Base-by-base conservation (phyloP, 2,888 invertebrate genomes). In the Oxycera nigricornis region DNA sequence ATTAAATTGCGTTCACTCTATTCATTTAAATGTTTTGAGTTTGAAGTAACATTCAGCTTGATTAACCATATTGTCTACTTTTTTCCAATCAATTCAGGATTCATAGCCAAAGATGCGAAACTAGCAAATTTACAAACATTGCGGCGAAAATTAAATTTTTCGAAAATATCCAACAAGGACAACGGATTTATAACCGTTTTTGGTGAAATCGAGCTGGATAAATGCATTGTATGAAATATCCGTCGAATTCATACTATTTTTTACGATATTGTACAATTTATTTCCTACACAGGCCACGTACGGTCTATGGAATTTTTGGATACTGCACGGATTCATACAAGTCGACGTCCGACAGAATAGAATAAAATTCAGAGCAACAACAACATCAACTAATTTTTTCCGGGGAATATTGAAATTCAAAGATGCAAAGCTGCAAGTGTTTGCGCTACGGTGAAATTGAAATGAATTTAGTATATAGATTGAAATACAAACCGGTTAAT, bases 241-340 rank as follows among this genome's bases (percentile, higher is more conserved):
- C 6, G 9, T 14, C 22, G 2, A 62, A 31, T 31, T 2, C 11
- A 17, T 9, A 35, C 24, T 20, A 65, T 39, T 39, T 9, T 0
- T 39, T 24, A 55, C 6, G 6, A 22, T 6, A 22, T 55, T 50
- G n/a, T 9, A 2, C 55, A 55, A 2, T 11, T 22, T 22, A 9
- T 22, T 22, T 1, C 0, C 11, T 7, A 22, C 11, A 14, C 24
- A 65, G 65, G 65, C 24, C 9, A 65, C 65, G 11, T 65, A 68
- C 28, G 68, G 52, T 4, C 52, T 39, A 2, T 68, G 68, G 68
- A 65, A 41, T 30, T 65, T 17, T 1, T 65, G 65, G 65, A 65
- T 65, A 2, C 65, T 65, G 2, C 65, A 65, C 30, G 65, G 65
- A 20, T 65, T 65, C 17, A 28, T 65, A n/a, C 39, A 31, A 6